Evolutionary conservation across 2,797 vertebrate species (phyloP), one percentile per base, ranked within the genome.

Genomic region (Danio jaintianensis): DNA sequence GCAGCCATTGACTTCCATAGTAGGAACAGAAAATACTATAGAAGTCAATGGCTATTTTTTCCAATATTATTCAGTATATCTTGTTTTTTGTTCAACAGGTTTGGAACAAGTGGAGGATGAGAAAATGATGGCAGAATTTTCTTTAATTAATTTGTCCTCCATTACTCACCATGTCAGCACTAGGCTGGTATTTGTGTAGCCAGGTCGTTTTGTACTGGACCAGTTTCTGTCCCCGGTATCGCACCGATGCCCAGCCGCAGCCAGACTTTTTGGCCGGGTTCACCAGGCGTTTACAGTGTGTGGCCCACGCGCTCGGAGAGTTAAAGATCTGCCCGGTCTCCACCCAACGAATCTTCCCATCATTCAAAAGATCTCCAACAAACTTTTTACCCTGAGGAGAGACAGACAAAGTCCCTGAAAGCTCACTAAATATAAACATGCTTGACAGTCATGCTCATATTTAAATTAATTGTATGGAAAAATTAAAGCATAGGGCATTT

Each of bases 201-300:
- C 97, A 98, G 18, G 94, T 94, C 0, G 97, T 97, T 85, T 99
- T 99, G 90, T 97, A 98, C 91, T 98, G 97, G 85, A 96, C 97
- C 89, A 99, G 90, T 80, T 97, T 98, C 93, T 99, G 97, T 2
- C 97, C 97, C 43, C 96, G 93, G 92, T 98, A 98, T 84, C 96
- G 96, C 55, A 99, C 97, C 0, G 97, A 98, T 0, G 97, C 97
- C 97, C 97, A 99, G 22, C 97, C 97, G 0, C 97, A 99, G 80
- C 97, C 97, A 0, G 97, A 99, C 86, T 99, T 99, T 91, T 98
- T 98, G 87, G 97, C 97, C 0, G 97, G 97, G 90, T 99, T 98
- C 69, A 99, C 96, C 85, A 98, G 93, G 62, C 96, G 95, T 85
- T 99, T 98, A 89, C 97, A 99, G 87, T 99, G 96, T 0, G 97